Evolutionary conservation across 2,888 invertebrate species (phyloP).

Genomic region (Standfussiana lucernea): DNA sequence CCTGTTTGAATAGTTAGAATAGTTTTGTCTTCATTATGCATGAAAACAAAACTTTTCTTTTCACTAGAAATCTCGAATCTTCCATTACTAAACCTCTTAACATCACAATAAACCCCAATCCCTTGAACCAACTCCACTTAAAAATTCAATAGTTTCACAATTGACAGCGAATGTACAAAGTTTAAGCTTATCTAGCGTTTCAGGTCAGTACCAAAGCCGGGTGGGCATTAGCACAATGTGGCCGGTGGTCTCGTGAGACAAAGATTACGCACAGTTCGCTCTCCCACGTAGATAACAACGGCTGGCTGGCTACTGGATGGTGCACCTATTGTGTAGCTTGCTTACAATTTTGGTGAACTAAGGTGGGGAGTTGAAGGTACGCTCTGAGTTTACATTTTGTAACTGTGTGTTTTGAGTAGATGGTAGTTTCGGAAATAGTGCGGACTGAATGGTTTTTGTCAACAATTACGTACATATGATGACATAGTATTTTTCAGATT

Average conservation of each 20-base stretch:
- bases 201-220: conserved; percentile 80
- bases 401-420: conserved; percentile 20
- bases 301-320: conserved; percentile 69
- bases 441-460: not conserved
- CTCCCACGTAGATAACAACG: conserved; percentile 75
- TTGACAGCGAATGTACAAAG: conserved; percentile 77
- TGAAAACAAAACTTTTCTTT: not conserved
- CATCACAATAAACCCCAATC: conserved; percentile 21
- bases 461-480: not conserved
- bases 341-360: conserved; percentile 44
- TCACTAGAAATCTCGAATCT: not conserved
- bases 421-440: not conserved
- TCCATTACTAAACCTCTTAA: not conserved
- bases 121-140: conserved; percentile 35
- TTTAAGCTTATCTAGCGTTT: conserved; percentile 81
- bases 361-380: not conserved
- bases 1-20: not conserved
- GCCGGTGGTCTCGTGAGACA: conserved; percentile 82
- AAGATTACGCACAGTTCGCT: conserved; percentile 84
- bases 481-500: not conserved
- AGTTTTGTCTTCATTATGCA: not conserved
- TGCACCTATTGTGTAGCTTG: conserved; percentile 58
- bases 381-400: not conserved
- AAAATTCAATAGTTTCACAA: conserved; percentile 68
- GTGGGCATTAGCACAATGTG: conserved; percentile 80